These are phyloP conservation scores for Acanthoscelides obtectus DNA, from an alignment of 2,888 invertebrate species.

Conservation along the genomic window DNA sequence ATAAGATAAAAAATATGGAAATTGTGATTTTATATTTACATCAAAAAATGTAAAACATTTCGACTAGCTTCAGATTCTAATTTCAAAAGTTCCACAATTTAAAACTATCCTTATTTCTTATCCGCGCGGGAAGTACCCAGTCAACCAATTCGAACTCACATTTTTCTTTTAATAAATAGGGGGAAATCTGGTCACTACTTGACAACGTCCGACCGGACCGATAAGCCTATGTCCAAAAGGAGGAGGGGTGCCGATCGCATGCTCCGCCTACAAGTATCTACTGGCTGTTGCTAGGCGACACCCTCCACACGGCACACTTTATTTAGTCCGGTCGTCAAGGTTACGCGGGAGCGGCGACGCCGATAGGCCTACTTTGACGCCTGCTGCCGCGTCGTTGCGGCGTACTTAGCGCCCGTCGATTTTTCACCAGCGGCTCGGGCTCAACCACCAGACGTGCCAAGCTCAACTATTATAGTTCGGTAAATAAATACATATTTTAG, in stretches of 20 bases:
- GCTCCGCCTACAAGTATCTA: slow-evolving; percentile 30
- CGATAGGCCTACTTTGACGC: background rate
- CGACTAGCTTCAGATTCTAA: no score
- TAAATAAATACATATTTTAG: no score
- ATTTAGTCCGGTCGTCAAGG: slow-evolving; percentile 35
- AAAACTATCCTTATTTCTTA: no score
- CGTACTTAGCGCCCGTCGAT: background rate
- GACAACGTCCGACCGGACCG: slow-evolving; percentile 19
- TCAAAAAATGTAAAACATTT: no score
- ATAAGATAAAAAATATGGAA: no score
- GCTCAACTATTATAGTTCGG: no score
- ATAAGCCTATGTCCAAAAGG: slow-evolving; percentile 10
- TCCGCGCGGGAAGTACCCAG: no score
- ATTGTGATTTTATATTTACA: no score
- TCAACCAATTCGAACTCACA: no score
- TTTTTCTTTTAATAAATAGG: no score
- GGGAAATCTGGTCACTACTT: slow-evolving; percentile 8
- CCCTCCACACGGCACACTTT: slow-evolving; percentile 32
- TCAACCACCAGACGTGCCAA: background rate
- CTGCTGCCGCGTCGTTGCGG: background rate
- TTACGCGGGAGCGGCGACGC: slow-evolving; percentile 19
- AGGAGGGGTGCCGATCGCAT: slow-evolving; percentile 21
- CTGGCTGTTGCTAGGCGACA: slow-evolving; percentile 35
- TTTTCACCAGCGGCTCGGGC: background rate
- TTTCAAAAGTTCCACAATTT: no score